Evolutionary conservation across 2,888 invertebrate species (phyloP).

Genomic region (Neoascia interrupta): DNA sequence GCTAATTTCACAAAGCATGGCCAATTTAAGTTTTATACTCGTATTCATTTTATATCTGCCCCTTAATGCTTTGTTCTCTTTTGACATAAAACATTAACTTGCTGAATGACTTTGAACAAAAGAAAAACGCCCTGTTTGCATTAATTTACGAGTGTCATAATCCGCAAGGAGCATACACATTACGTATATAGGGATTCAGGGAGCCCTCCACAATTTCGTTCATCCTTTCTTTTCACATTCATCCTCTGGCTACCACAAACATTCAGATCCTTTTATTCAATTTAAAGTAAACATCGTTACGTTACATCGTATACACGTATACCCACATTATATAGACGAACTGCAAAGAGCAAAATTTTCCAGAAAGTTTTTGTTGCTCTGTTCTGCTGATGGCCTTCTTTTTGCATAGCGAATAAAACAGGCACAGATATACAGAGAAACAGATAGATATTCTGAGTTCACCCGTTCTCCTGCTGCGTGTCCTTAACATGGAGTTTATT

Average conservation of each 20-base stretch:
- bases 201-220: slow-evolving; percentile 23
- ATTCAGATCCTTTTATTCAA: slow-evolving; percentile 68
- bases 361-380: slow-evolving; percentile 38
- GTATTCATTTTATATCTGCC: slow-evolving; percentile 6
- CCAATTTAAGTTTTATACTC: slow-evolving; percentile 28
- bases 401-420: slow-evolving; percentile 13
- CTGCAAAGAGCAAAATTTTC: slow-evolving; percentile 54
- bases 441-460: slow-evolving; percentile 27
- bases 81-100: slow-evolving; percentile 50
- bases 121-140: slow-evolving; percentile 59
- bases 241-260: slow-evolving; percentile 65
- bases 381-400: slow-evolving; percentile 8
- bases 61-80: slow-evolving; percentile 29
- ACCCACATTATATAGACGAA: no score
- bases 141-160: slow-evolving; percentile 67
- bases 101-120: slow-evolving; percentile 41
- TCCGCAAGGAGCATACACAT: slow-evolving; percentile 36
- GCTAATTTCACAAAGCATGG: slow-evolving; percentile 39
- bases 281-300: slow-evolving; percentile 68
- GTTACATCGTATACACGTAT: no score
- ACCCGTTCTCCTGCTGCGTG: slow-evolving; percentile 42
- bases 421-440: neutral
- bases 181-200: slow-evolving; percentile 6
- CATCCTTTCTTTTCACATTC: slow-evolving; percentile 56
- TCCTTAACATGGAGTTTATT: slow-evolving; percentile 57